Percentiles rank a stretch among this genome's conserved stretches.
Evolutionary conservation across 2,797 vertebrate genomes (phyloP).

Genomic region (Notamacropus eugenii): DNA sequence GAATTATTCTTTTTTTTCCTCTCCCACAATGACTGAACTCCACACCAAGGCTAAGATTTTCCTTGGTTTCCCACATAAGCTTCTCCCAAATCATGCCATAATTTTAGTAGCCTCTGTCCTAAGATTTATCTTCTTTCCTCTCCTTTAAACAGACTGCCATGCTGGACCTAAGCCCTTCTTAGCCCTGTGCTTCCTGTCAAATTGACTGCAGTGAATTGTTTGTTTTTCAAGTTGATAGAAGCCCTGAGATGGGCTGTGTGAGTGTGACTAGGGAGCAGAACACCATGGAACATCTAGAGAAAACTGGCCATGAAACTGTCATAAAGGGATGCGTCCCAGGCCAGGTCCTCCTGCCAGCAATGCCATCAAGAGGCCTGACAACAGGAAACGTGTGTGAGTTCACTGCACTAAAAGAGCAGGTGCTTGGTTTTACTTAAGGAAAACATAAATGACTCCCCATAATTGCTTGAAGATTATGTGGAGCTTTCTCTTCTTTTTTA

Average conservation of each 20-base stretch:
- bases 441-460: conserved; percentile 77
- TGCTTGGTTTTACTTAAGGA: conserved; percentile 75
- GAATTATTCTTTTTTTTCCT: background rate
- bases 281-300: conserved; percentile 38
- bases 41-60: background rate
- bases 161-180: conserved; percentile 37
- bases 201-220: conserved; percentile 68
- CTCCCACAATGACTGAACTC: background rate
- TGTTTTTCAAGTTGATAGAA: conserved; percentile 58
- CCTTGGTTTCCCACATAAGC: background rate
- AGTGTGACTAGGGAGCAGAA: conserved; percentile 27
- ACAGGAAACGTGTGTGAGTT: background rate
- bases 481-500: conserved; percentile 69
- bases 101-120: conserved; percentile 24
- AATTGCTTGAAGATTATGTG: conserved; percentile 73
- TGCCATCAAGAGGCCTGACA: conserved; percentile 17
- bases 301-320: conserved; percentile 51
- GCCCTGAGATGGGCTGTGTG: conserved; percentile 16
- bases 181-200: conserved; percentile 55
- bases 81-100: background rate
- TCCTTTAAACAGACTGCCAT: conserved; percentile 46
- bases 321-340: conserved; percentile 41
- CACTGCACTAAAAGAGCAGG: conserved; percentile 63
- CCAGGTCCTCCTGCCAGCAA: conserved; percentile 53
- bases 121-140: conserved; percentile 25